Conservation (phyloP, 2,888 invertebrate species). For the Yponomeuta cagnagella region DNA sequence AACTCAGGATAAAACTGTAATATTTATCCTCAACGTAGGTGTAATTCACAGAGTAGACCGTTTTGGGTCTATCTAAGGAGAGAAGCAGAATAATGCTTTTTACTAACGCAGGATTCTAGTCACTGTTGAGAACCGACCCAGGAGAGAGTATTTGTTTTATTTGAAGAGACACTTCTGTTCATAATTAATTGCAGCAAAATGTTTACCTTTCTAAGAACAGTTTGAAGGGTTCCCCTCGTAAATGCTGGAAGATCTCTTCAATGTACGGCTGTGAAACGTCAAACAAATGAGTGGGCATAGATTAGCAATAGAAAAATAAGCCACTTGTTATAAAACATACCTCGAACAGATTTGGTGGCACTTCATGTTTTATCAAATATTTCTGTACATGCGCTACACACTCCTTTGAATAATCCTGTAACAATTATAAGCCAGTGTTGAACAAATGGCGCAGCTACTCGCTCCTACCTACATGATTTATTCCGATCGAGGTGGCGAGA, state of each 20-base stretch:
- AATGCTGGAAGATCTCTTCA: slow-evolving; percentile 98
- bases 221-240: slow-evolving; percentile 97
- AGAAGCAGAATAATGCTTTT: not conserved
- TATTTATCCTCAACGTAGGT: not conserved
- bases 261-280: slow-evolving; percentile 93
- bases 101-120: not conserved
- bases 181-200: not conserved
- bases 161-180: not conserved
- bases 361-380: slow-evolving; percentile 97
- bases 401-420: slow-evolving; percentile 98
- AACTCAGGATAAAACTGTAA: not conserved
- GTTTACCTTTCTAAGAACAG: slow-evolving; percentile 97
- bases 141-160: not conserved
- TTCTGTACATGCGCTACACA: slow-evolving; percentile 98
- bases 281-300: slow-evolving; percentile 8
- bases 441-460: slow-evolving; percentile 7
- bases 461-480: not conserved
- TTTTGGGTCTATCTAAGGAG: not conserved
- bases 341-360: slow-evolving; percentile 98
- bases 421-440: slow-evolving; percentile 35
- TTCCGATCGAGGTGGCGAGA: not conserved
- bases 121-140: not conserved
- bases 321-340: slow-evolving; percentile 62
- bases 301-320: slow-evolving; percentile 14
- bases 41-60: not conserved